Conservation (phyloP, 1,140 invertebrate genomes). For the Tigriopus japonicus region DNA sequence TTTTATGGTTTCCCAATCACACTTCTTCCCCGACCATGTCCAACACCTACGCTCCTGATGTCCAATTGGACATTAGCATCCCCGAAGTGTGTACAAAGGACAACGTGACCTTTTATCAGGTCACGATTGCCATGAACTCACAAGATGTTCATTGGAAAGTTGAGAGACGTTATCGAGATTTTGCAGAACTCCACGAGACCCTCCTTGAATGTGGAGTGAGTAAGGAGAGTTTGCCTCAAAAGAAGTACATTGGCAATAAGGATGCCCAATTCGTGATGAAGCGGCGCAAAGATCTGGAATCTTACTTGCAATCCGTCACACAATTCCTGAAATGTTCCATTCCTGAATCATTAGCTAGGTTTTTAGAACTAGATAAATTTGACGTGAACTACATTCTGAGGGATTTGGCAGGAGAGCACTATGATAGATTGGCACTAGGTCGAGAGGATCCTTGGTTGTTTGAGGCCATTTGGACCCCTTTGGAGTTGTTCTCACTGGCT, state of each 20-base stretch:
- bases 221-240: slow-evolving; percentile 6
- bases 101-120: slow-evolving; percentile 2
- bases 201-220: background rate
- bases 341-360: background rate
- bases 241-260: slow-evolving; percentile 10
- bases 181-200: slow-evolving; percentile 9
- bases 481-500: background rate
- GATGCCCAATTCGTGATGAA: slow-evolving; percentile 11
- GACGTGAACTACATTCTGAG: background rate
- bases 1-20: too few relatives aligned
- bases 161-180: background rate
- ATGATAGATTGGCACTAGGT: background rate
- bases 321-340: background rate
- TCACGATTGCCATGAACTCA: background rate
- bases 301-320: background rate
- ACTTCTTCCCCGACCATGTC: too few relatives aligned
- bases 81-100: slow-evolving; percentile 1
- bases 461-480: background rate
- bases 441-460: background rate
- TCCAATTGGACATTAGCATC: background rate
- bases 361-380: slow-evolving; percentile 5
- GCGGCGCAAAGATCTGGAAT: background rate
- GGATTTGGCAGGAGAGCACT: background rate
- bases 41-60: too few relatives aligned
- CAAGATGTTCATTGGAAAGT: background rate